These are phyloP conservation scores for Pagetopsis macropterus DNA, from an alignment of 2,797 vertebrate genomes.

Conservation along the genomic window DNA sequence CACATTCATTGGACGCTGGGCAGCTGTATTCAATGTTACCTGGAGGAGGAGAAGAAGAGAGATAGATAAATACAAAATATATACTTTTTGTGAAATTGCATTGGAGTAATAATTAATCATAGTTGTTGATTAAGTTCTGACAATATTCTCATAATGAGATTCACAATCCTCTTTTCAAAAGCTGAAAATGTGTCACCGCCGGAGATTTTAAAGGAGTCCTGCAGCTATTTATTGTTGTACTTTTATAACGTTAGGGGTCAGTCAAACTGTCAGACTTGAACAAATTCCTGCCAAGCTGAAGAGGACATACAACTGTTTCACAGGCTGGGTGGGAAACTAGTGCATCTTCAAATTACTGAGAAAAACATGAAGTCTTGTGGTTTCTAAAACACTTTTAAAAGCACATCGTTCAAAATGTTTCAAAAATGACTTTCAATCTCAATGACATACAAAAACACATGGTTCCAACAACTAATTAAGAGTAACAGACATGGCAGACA, in stretches of 20 bases:
- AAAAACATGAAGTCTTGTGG: neutral
- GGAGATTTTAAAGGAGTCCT: neutral
- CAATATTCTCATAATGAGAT: neutral
- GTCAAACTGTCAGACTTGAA: neutral
- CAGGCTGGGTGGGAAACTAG: neutral
- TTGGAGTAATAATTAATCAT: neutral
- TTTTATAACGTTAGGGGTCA: neutral
- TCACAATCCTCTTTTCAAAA: neutral
- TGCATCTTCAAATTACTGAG: neutral
- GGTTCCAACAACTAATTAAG: constrained; percentile 7
- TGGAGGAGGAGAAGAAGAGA: constrained; percentile 59
- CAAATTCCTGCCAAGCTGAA: neutral
- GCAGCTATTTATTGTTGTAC: neutral
- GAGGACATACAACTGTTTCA: neutral
- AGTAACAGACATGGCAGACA: constrained; percentile 7
- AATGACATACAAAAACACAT: neutral
- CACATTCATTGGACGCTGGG: constrained; percentile 96
- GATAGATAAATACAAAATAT: neutral
- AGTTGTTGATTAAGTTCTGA: neutral
- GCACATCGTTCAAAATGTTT: neutral
- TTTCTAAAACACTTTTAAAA: neutral
- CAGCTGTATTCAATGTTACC: constrained; percentile 99
- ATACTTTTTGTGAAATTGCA: neutral
- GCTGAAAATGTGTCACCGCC: neutral
- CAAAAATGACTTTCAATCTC: neutral